phyloP scores from a whole-genome alignment of 2,113 vertebrate genomes.

The Spea bombifrons region DNA sequence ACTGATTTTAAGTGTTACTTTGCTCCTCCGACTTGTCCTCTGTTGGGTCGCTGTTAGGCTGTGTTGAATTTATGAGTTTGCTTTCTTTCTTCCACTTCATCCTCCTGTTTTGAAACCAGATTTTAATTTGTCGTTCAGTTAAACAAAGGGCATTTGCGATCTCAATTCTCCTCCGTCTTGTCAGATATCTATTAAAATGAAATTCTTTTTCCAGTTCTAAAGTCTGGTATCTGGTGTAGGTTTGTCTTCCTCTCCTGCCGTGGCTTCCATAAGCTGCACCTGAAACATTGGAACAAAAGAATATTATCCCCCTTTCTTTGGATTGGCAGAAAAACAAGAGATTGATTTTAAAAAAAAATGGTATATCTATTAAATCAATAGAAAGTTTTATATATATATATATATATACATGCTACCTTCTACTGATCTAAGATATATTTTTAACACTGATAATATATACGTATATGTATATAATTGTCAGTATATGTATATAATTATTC shows the following conservation, averaged over 20 bases:
- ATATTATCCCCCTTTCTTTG: not conserved
- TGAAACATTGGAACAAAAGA: slow-evolving; percentile 57
- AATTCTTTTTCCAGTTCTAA: slow-evolving; percentile 83
- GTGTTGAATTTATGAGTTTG: slow-evolving; percentile 77
- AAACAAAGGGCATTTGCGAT: slow-evolving; percentile 80
- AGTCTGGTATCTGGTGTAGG: slow-evolving; percentile 80
- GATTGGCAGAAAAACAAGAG: too few species aligned
- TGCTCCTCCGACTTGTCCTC: slow-evolving; percentile 77
- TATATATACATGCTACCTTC: too few species aligned
- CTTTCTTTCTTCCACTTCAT: slow-evolving; percentile 86
- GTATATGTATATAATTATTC: too few species aligned
- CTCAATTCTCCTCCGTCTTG: slow-evolving; percentile 79
- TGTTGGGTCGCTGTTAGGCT: slow-evolving; percentile 72
- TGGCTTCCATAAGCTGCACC: slow-evolving; percentile 77
- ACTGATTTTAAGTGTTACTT: slow-evolving; percentile 55
- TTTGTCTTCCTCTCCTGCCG: slow-evolving; percentile 78
- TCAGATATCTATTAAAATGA: slow-evolving; percentile 83
- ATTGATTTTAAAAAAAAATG: too few species aligned
- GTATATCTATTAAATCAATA: too few species aligned
- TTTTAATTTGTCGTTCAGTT: slow-evolving; percentile 83
- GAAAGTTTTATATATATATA: not conserved
- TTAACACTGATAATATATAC: too few species aligned
- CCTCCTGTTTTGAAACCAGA: slow-evolving; percentile 84
- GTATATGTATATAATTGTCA: too few species aligned
- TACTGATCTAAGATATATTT: too few species aligned